Evolutionary conservation across 1,140 invertebrate genomes (phyloP).

Genomic region (Drosophila setifemur): DNA sequence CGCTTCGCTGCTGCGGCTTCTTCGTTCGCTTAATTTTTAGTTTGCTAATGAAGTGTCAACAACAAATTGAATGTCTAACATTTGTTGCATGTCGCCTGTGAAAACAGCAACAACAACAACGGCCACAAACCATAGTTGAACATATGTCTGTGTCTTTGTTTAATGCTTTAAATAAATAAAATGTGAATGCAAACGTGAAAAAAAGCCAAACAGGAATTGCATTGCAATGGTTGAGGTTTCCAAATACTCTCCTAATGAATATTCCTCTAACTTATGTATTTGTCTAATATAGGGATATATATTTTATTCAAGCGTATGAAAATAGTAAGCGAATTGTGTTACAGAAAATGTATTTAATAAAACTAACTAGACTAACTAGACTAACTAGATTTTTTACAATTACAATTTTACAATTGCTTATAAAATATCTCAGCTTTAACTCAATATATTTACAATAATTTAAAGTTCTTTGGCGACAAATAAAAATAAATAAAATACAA

Average conservation of each 20-base stretch:
- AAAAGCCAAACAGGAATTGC: slow-evolving; percentile 11
- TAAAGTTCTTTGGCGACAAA: too few species aligned
- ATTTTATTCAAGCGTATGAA: too few species aligned
- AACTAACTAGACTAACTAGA: too few species aligned
- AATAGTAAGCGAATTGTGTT: too few species aligned
- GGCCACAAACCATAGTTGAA: slow-evolving; percentile 21
- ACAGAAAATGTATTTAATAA: not conserved
- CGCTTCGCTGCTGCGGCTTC: slow-evolving; percentile 35
- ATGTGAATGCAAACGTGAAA: slow-evolving; percentile 44
- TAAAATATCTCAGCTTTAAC: too few species aligned
- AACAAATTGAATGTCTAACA: slow-evolving; percentile 81
- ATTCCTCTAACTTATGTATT: not conserved
- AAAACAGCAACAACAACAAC: slow-evolving; percentile 27
- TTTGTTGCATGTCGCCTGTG: slow-evolving; percentile 77
- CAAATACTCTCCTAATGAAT: slow-evolving; percentile 17
- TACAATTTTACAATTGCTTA: too few species aligned
- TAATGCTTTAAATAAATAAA: slow-evolving; percentile 80
- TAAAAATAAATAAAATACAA: too few species aligned
- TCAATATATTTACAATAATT: too few species aligned
- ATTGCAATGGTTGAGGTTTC: not conserved
- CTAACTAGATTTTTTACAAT: too few species aligned
- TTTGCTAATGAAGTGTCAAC: slow-evolving; percentile 80
- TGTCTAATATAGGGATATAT: too few species aligned
- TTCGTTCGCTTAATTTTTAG: slow-evolving; percentile 61
- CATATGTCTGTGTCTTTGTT: slow-evolving; percentile 74